These are phyloP conservation scores for Zaprionus vittiger DNA, from an alignment of 1,140 invertebrate species.

Conservation along the genomic window DNA sequence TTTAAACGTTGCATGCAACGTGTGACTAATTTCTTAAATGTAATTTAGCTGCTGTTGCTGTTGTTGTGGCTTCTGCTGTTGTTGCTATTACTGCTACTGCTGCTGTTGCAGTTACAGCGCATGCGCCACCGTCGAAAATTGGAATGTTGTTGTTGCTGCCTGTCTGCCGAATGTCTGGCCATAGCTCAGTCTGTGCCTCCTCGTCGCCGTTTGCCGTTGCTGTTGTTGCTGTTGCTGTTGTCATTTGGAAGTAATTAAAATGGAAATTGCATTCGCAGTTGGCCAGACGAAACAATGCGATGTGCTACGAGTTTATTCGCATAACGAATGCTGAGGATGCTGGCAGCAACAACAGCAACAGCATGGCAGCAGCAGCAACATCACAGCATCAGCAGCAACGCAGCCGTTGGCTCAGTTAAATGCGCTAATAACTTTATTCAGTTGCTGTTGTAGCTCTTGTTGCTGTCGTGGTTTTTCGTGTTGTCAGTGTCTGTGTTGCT, in stretches of 20 bases:
- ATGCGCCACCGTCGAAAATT: conserved; percentile 58
- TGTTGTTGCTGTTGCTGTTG: conserved; percentile 53
- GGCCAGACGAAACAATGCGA: conserved; percentile 51
- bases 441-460: conserved; percentile 36
- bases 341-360: not conserved
- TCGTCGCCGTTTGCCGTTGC: conserved; percentile 21
- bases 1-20: conserved; percentile 68
- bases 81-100: conserved; percentile 21
- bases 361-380: not conserved
- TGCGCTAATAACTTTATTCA: conserved; percentile 83
- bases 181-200: conserved; percentile 17
- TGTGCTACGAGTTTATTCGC: conserved; percentile 38
- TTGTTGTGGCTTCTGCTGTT: conserved; percentile 39
- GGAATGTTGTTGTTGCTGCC: conserved; percentile 24
- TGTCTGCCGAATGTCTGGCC: conserved; percentile 71
- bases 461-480: conserved; percentile 23
- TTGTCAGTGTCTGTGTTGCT: conserved; percentile 31
- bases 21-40: conserved; percentile 68
- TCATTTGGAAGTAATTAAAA: conserved; percentile 77
- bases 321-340: conserved; percentile 50
- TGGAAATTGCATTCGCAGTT: conserved; percentile 79
- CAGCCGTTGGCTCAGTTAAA: conserved; percentile 72
- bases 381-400: not conserved
- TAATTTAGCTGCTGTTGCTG: conserved; percentile 24
- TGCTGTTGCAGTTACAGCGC: conserved; percentile 49